Conservation (phyloP, 2,888 invertebrate genomes). For the Smittia sp. region DNA sequence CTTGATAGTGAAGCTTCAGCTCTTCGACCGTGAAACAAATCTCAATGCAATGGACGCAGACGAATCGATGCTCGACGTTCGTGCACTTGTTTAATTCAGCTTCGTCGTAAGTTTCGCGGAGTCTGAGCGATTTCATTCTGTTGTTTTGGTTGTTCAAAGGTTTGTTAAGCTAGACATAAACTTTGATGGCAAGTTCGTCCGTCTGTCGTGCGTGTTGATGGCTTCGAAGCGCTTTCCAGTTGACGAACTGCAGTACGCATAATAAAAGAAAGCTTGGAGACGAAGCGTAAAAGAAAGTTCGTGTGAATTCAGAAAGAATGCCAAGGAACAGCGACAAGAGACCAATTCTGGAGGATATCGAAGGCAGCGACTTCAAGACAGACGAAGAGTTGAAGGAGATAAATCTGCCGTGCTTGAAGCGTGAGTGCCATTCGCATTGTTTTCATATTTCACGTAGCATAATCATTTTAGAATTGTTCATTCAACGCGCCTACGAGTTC, state of each 20-base stretch:
- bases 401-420: background rate
- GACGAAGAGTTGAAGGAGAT: no score
- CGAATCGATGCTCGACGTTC: conserved; percentile 3
- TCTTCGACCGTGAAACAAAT: background rate
- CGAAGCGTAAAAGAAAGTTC: no score
- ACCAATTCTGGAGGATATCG: background rate
- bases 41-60: conserved; percentile 24
- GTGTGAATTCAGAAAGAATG: background rate
- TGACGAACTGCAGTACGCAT: no score
- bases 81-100: background rate
- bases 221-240: no score
- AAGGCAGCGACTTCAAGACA: background rate
- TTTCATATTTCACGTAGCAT: background rate
- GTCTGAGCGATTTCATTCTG: conserved; percentile 12
- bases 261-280: no score
- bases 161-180: conserved; percentile 64
- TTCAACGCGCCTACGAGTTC: conserved; percentile 18
- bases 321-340: background rate
- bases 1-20: conserved; percentile 2
- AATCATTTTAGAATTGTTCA: conserved; percentile 24
- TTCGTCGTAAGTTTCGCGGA: background rate
- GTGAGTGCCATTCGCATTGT: background rate
- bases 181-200: no score
- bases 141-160: conserved; percentile 68
- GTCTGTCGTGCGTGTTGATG: no score